Evolutionary conservation across 2,888 invertebrate genomes (phyloP), one percentile per base, ranked within the genome.

Genomic region (Stenchaetothrips biformis): DNA sequence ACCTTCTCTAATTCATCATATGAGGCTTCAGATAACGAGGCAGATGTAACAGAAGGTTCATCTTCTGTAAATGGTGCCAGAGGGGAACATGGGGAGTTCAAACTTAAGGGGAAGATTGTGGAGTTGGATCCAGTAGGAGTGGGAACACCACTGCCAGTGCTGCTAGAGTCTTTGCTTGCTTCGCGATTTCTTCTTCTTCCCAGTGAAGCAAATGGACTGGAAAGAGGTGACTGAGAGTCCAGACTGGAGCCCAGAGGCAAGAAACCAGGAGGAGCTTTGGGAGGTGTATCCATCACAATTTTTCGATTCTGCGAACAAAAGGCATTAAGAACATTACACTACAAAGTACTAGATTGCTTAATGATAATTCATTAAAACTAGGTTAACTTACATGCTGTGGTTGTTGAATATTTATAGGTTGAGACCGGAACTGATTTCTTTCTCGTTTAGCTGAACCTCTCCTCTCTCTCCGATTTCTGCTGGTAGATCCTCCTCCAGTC

Each of bases 1-100:
- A 37, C 37, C 37, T 37, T 37, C 37, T 37, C 37, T 37, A 37
- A 37, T 37, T 37, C 4, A 37, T 37, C 37, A 37, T 2, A 37
- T 37, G 37, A 37, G 37, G 37, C 37, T 37, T 37, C 37, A 37
- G 37, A 37, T 37, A 37, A 4, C 1, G 37, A 37, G 37, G 37
- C 37, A 37, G 37, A 37, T 37, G 37, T 37, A 37, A 37, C 37
- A 37, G 37, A 37, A 2, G 37, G 37, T 37, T 37, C 37, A 37
- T 37, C 37, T 37, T 37, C 37, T 37, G 37, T 37, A 37, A 37
- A 37, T 37, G 37, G 37, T 37, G 37, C 37, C 37, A 89, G 88
- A 0, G 92, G 92, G 3, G 92, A 91, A 21, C 90, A 89, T 0
- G 92, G 92, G 83, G 92, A 92, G 85, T 92, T 92, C 78, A 92